Evolutionary conservation across 2,113 vertebrate genomes (phyloP).

Genomic region (Regulus satrapa): DNA sequence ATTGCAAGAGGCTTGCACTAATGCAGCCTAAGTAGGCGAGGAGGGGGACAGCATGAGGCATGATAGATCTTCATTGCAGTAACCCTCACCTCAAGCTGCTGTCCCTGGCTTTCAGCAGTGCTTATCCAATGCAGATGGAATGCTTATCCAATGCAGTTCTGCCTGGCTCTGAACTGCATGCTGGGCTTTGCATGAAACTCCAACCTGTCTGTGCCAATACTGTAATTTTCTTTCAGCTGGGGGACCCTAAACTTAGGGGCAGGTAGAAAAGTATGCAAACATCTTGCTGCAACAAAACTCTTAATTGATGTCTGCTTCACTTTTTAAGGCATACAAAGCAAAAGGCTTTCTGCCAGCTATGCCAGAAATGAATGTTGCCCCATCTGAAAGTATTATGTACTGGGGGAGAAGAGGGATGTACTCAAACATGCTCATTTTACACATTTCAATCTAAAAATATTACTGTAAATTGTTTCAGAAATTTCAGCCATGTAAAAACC

Average conservation of each 20-base stretch:
- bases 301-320: neutral
- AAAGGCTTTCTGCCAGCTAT: neutral
- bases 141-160: neutral
- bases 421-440: neutral
- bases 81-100: neutral
- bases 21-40: neutral
- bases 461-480: neutral
- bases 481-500: neutral
- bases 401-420: fast-evolving
- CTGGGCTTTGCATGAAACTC: neutral
- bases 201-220: neutral
- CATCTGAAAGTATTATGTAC: neutral
- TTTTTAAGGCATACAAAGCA: neutral
- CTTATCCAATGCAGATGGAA: neutral
- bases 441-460: neutral
- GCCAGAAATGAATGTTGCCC: neutral
- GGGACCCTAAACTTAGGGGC: neutral
- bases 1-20: neutral
- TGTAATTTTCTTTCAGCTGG: neutral
- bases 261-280: too few relatives aligned
- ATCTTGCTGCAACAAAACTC: fast-evolving
- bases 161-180: neutral
- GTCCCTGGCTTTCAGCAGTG: neutral
- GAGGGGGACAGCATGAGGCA: neutral
- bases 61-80: neutral